Evolutionary conservation across 2,113 vertebrate species (phyloP).

Genomic region (Toxotes jaculatrix): DNA sequence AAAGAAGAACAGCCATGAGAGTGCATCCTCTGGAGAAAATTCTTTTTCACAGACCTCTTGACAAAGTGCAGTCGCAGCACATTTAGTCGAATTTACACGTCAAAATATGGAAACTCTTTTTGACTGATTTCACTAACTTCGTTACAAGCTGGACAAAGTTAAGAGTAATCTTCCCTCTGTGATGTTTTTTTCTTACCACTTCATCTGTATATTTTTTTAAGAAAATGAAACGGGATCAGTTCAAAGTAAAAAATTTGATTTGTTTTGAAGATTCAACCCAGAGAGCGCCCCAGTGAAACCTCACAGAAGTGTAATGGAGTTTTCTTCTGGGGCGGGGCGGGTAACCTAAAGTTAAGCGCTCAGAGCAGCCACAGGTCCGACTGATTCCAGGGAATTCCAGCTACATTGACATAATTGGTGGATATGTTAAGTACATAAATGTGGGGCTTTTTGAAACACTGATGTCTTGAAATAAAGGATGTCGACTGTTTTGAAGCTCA

Average conservation of each 20-base stretch:
- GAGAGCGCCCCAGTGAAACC: constrained; percentile 21
- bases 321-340: constrained; percentile 1
- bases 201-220: constrained; percentile 55
- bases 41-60: constrained; percentile 15
- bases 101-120: constrained; percentile 10
- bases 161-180: constrained; percentile 12
- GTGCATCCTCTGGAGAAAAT: constrained; percentile 11
- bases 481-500: constrained; percentile 34
- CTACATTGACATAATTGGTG: constrained; percentile 46
- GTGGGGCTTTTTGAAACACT: constrained; percentile 21
- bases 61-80: constrained; percentile 30
- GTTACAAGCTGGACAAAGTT: constrained; percentile 45
- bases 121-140: constrained; percentile 31
- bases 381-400: neutral
- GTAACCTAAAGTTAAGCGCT: constrained; percentile 18
- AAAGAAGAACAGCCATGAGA: constrained; percentile 25
- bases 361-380: constrained; percentile 35
- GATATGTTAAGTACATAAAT: constrained; percentile 47
- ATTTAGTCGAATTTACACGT: constrained; percentile 21
- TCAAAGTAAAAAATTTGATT: constrained; percentile 55
- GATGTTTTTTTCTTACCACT: constrained; percentile 15
- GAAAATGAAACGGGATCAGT: constrained; percentile 43
- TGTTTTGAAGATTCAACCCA: constrained; percentile 42
- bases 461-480: constrained; percentile 24
- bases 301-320: constrained; percentile 21